A percentile compares a stretch with the other conserved stretches of the same genome.
Conservation (phyloP, 2,113 vertebrate genomes). For the Gavialis gangeticus region DNA sequence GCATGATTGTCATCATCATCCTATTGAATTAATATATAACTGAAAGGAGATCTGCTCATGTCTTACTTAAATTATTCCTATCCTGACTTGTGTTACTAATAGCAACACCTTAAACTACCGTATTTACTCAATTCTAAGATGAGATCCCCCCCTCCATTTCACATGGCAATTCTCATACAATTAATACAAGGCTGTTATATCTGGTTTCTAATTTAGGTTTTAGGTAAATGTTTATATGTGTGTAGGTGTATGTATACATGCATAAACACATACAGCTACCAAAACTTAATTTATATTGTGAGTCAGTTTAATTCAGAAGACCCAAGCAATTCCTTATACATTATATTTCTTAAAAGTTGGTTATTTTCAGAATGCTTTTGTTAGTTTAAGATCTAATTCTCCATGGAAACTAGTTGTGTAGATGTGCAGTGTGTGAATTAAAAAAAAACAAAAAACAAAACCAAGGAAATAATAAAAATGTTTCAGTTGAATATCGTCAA, state of each 20-base stretch:
- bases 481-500: not conserved
- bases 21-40: not conserved
- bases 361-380: not conserved
- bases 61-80: not conserved
- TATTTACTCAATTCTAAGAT: not conserved
- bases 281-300: not conserved
- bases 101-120: not conserved
- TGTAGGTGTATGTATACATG: not conserved
- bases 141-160: not conserved
- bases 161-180: not conserved
- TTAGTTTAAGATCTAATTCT: not conserved
- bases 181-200: not conserved
- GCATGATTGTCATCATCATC: not conserved
- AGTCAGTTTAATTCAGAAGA: not conserved
- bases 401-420: not conserved
- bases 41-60: not conserved
- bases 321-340: fast-evolving
- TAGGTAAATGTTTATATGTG: not conserved
- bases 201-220: not conserved
- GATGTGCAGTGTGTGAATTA: not conserved
- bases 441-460: not conserved
- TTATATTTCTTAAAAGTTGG: not conserved
- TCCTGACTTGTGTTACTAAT: not conserved
- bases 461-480: not conserved
- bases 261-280: not conserved